Conservation (phyloP, 2,113 vertebrate species). For the Dipodomys spectabilis region DNA sequence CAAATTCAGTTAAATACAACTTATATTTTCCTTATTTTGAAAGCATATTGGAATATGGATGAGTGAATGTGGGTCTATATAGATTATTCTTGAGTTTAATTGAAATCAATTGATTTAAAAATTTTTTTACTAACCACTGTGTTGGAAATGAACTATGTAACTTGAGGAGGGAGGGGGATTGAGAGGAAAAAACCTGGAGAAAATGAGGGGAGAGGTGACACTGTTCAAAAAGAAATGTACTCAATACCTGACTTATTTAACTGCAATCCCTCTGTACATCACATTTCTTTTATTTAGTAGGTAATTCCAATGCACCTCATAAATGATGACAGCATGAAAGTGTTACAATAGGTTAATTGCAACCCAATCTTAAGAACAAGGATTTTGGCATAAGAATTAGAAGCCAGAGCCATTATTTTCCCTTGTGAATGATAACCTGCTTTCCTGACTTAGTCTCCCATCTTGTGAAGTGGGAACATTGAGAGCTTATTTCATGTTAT, state of each 20-base stretch:
- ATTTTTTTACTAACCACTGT: neutral
- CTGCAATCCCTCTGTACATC: too few relatives aligned
- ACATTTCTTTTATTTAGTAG: neutral
- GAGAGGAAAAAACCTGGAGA: too few relatives aligned
- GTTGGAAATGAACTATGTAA: too few relatives aligned
- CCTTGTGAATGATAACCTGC: neutral
- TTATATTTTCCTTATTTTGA: neutral
- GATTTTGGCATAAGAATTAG: neutral
- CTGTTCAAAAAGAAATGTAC: too few relatives aligned
- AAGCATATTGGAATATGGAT: neutral
- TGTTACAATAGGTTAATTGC: neutral
- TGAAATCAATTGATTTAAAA: neutral
- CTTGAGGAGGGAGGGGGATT: too few relatives aligned
- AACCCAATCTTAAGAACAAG: neutral
- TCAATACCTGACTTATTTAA: too few relatives aligned
- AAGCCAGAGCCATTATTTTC: neutral
- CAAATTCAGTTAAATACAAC: neutral
- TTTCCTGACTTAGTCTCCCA: neutral
- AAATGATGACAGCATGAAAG: neutral
- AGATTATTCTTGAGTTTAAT: neutral
- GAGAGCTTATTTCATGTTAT: neutral
- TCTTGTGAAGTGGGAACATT: neutral
- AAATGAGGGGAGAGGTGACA: too few relatives aligned
- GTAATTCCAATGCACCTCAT: neutral
- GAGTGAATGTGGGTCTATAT: neutral